These are phyloP conservation scores for Elaphurus davidianus DNA, from an alignment of 2,113 vertebrate species.

Conservation along the genomic window DNA sequence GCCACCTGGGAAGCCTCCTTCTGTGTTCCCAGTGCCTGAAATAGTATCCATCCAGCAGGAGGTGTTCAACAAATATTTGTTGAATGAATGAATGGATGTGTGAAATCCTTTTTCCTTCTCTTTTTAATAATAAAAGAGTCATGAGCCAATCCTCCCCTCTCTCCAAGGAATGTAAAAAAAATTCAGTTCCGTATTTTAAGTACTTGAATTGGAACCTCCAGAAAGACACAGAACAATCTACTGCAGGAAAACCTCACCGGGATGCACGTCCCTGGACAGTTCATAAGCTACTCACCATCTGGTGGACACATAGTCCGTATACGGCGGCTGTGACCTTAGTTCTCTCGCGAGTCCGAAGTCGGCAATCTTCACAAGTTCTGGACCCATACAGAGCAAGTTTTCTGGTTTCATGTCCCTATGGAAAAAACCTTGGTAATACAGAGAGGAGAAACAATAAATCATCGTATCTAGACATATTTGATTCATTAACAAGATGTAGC, in stretches of 20 bases:
- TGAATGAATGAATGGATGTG: neutral
- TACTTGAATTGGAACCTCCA: neutral
- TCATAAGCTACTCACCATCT: conserved; percentile 88
- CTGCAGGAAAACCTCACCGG: neutral
- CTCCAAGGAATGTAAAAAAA: neutral
- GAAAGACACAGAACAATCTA: neutral
- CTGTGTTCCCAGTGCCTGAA: neutral
- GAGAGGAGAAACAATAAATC: conserved; percentile 19
- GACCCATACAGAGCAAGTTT: conserved; percentile 97
- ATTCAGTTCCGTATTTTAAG: neutral
- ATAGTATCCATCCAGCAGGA: neutral
- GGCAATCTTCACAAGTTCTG: conserved; percentile 98
- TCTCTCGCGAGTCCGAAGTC: conserved; percentile 98
- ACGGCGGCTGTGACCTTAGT: conserved; percentile 95
- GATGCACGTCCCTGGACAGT: neutral
- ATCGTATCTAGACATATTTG: neutral
- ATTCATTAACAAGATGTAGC: neutral
- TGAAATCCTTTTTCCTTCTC: neutral
- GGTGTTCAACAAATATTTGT: neutral
- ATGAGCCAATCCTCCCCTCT: neutral
- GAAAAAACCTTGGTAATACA: conserved; percentile 87
- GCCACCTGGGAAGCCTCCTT: neutral
- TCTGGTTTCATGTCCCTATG: conserved; percentile 99
- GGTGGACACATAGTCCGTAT: conserved; percentile 98
- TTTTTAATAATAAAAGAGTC: neutral